phyloP scores from a whole-genome alignment of 1,140 invertebrate species.

The Argopecten irradians region DNA sequence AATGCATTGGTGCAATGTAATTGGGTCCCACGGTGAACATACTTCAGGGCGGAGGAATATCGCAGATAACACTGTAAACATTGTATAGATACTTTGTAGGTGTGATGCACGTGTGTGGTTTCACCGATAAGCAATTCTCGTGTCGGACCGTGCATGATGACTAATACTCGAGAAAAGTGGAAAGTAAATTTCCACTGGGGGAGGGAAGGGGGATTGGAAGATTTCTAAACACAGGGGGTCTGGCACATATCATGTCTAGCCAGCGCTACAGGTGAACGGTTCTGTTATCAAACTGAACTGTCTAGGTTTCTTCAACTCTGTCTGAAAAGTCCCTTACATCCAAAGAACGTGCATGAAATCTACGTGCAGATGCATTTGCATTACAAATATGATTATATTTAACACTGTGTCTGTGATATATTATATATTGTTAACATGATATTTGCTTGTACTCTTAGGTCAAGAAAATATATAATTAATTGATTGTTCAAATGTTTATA shows the following conservation, averaged over 20 bases:
- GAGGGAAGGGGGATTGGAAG: neutral
- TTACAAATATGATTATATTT: neutral
- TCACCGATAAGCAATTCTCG: neutral
- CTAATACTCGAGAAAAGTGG: neutral
- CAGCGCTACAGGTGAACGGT: neutral
- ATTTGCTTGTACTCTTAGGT: neutral
- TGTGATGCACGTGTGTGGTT: slow-evolving; percentile 20
- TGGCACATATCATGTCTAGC: neutral
- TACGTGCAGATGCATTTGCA: neutral
- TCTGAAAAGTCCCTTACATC: neutral
- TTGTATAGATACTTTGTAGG: neutral
- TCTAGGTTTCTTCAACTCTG: neutral
- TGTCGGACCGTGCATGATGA: neutral
- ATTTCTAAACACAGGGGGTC: neutral
- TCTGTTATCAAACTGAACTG: neutral
- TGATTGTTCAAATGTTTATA: slow-evolving; percentile 11
- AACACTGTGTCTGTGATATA: neutral
- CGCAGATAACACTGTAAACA: neutral
- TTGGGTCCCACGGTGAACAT: neutral
- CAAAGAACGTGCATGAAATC: neutral
- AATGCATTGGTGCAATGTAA: neutral
- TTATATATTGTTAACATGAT: neutral
- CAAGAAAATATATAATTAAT: neutral
- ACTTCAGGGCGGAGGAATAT: slow-evolving; percentile 5
- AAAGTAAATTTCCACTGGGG: neutral